These are phyloP conservation scores for Acanthaster planci DNA, from an alignment of 35 echinoderm and acorn worm genomes.

Conservation along the genomic window DNA sequence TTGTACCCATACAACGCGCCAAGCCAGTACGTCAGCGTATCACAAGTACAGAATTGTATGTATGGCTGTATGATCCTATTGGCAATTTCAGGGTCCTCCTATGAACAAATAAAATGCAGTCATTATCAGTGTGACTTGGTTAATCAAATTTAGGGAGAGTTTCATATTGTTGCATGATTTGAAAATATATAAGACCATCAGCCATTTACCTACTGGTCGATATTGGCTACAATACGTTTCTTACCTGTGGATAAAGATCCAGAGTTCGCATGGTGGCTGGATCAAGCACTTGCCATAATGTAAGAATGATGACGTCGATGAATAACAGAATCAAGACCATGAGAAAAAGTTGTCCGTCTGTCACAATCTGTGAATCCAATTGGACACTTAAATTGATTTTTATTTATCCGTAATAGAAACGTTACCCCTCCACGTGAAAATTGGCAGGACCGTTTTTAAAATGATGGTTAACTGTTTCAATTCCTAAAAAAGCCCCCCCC, in stretches of 20 bases:
- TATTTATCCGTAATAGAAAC: too few species aligned
- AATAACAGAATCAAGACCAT: slow-evolving; percentile 22
- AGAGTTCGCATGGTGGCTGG: neutral
- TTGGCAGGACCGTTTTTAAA: too few species aligned
- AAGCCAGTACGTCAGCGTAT: slow-evolving; percentile 59
- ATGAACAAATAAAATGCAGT: neutral
- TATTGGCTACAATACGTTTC: too few species aligned
- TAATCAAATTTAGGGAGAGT: too few species aligned
- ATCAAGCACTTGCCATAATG: slow-evolving; percentile 34
- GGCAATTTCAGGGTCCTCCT: slow-evolving; percentile 34
- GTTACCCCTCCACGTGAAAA: too few species aligned
- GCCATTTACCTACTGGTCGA: neutral
- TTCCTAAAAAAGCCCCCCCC: too few species aligned
- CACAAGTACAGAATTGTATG: slow-evolving; percentile 52
- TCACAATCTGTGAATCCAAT: slow-evolving; percentile 17
- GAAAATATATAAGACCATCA: too few species aligned
- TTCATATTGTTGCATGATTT: too few species aligned
- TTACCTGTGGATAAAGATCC: neutral
- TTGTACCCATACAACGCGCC: slow-evolving; percentile 63
- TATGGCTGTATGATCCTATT: slow-evolving; percentile 46
- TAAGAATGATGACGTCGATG: slow-evolving; percentile 37
- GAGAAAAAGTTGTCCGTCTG: slow-evolving; percentile 37
- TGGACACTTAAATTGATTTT: too few species aligned
- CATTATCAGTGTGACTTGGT: neutral
- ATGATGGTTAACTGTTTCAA: too few species aligned